Evolutionary conservation across 2,113 vertebrate species (phyloP).

Genomic region (Lota lota): DNA sequence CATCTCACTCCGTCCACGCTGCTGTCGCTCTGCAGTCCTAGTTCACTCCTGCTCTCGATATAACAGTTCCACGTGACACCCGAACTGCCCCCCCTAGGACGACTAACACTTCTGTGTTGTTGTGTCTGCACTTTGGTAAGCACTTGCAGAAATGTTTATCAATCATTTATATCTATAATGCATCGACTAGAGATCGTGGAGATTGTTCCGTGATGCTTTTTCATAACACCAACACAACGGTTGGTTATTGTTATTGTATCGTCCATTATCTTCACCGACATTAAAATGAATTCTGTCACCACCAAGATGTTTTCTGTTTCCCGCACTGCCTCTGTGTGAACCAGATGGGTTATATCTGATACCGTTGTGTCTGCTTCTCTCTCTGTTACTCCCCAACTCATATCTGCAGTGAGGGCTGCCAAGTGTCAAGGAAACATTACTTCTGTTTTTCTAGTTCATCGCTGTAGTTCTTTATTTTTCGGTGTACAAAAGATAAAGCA

Average conservation of each 20-base stretch:
- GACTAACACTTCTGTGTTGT: slow-evolving; percentile 11
- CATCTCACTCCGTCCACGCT: slow-evolving; percentile 36
- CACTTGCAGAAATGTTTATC: neutral
- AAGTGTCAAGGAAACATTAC: too few relatives aligned
- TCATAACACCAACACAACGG: neutral
- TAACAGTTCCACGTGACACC: slow-evolving; percentile 21
- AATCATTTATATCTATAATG: neutral
- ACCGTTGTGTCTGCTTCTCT: neutral
- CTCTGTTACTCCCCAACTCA: neutral
- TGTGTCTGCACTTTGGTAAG: slow-evolving; percentile 29
- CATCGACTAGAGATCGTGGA: neutral
- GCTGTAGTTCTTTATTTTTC: too few relatives aligned
- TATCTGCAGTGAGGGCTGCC: neutral
- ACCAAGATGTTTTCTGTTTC: slow-evolving; percentile 11
- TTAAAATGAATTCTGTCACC: neutral
- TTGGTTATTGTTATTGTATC: neutral
- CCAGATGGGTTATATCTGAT: neutral
- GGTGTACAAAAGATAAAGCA: too few relatives aligned
- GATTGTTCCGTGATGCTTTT: neutral
- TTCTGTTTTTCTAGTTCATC: too few relatives aligned
- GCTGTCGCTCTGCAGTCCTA: slow-evolving; percentile 34
- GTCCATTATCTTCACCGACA: neutral
- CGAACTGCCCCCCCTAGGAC: neutral
- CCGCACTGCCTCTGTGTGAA: neutral
- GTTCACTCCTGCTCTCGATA: slow-evolving; percentile 17